Percentiles rank a stretch among this genome's conserved stretches.
Evolutionary conservation across 2,113 vertebrate genomes (phyloP).

Genomic region (Heteronetta atricapilla): DNA sequence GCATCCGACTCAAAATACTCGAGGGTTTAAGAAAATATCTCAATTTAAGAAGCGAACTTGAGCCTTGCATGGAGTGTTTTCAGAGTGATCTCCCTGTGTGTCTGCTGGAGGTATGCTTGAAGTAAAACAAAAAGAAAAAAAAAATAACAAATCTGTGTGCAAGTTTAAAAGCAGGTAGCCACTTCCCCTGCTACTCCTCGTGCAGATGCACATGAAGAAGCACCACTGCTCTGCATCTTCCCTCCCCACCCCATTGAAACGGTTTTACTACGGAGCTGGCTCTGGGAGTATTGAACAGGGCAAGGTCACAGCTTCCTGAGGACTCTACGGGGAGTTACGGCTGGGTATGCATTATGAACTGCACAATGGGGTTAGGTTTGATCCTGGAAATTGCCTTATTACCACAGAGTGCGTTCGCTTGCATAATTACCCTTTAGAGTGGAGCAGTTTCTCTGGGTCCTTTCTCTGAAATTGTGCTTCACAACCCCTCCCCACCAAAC

Average conservation of each 20-base stretch:
- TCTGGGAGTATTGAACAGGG: background rate
- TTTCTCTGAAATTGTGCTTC: background rate
- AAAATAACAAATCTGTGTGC: background rate
- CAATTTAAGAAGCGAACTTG: background rate
- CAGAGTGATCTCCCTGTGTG: background rate
- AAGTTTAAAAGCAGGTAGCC: background rate
- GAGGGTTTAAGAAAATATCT: background rate
- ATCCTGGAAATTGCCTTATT: background rate
- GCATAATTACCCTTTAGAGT: background rate
- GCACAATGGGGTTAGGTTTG: background rate
- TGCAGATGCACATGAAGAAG: background rate
- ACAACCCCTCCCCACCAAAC: background rate
- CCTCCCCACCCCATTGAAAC: background rate
- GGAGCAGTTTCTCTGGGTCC: background rate
- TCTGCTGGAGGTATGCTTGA: background rate
- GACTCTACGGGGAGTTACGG: background rate
- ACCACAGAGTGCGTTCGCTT: background rate
- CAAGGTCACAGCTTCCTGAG: background rate
- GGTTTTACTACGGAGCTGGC: background rate
- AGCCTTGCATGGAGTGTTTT: background rate
- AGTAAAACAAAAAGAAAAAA: background rate
- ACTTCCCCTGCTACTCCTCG: background rate
- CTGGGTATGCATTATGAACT: rapidly evolving
- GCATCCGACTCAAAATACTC: background rate
- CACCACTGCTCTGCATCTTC: background rate